These are phyloP conservation scores for Benthosema pterotum DNA, from an alignment of 2,797 vertebrate genomes.

Conservation along the genomic window DNA sequence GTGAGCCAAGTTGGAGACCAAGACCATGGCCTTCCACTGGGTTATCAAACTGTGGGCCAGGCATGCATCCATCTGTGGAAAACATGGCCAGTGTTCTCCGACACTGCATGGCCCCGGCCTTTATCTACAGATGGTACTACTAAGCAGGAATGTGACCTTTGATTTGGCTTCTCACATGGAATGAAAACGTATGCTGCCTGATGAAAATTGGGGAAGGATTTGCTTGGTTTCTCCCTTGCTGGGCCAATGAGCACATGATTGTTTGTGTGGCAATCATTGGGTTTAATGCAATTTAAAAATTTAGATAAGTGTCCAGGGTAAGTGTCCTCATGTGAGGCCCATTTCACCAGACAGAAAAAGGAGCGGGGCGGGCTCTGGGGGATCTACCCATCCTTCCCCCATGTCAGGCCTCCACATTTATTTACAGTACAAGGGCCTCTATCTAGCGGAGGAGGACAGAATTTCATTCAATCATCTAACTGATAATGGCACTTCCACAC, in stretches of 20 bases:
- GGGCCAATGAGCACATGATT: conserved; percentile 68
- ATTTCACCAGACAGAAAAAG: conserved; percentile 59
- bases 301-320: conserved; percentile 72
- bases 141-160: conserved; percentile 83
- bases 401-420: conserved; percentile 46
- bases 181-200: conserved; percentile 52
- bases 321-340: conserved; percentile 75
- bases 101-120: conserved; percentile 74
- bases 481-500: no score
- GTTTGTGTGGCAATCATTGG: conserved; percentile 65
- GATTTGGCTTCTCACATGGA: conserved; percentile 72
- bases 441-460: conserved; percentile 3
- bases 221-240: conserved; percentile 43
- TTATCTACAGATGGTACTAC: conserved; percentile 83
- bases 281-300: conserved; percentile 75
- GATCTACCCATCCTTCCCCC: conserved; percentile 53
- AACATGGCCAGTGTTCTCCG: conserved; percentile 78
- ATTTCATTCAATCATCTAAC: conserved; percentile 2
- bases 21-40: conserved; percentile 76
- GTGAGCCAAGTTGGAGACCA: conserved; percentile 75
- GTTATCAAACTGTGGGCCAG: conserved; percentile 81
- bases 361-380: conserved; percentile 27
- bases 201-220: conserved; percentile 52
- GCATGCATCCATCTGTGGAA: conserved; percentile 84
- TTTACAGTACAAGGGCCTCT: conserved; percentile 22